Evolutionary conservation across 2,888 invertebrate species (phyloP).

Genomic region (Pogonocherus hispidulus): DNA sequence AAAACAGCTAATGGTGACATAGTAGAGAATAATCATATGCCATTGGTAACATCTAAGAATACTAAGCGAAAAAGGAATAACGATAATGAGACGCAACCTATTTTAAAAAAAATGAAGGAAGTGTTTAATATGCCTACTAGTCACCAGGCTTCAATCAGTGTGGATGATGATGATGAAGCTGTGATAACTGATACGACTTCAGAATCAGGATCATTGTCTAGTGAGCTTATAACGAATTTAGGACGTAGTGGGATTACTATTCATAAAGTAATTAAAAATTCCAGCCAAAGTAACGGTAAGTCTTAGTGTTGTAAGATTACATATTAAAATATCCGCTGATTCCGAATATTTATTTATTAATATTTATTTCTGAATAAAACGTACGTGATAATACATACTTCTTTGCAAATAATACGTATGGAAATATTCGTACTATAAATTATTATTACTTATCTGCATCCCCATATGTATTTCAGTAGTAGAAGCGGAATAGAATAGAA

Average conservation of each 20-base stretch:
- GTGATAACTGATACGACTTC: slow-evolving; percentile 22
- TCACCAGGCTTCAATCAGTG: background rate
- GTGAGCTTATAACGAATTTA: slow-evolving; percentile 22
- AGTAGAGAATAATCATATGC: background rate
- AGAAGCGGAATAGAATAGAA: no score
- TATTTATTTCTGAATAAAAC: no score
- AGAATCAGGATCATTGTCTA: slow-evolving; percentile 30
- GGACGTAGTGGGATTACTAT: slow-evolving; percentile 23
- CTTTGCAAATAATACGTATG: no score
- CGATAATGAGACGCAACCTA: background rate
- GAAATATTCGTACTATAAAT: no score
- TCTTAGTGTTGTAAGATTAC: no score
- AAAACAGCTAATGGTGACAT: background rate
- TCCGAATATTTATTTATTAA: no score
- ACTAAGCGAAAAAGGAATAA: background rate
- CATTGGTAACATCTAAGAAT: background rate
- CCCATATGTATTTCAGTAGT: no score
- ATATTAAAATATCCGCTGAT: no score
- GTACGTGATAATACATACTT: no score
- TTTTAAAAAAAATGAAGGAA: slow-evolving; percentile 2
- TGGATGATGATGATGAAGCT: slow-evolving; percentile 23
- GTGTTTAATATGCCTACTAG: background rate
- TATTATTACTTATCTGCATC: no score
- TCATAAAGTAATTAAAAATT: slow-evolving; percentile 16
- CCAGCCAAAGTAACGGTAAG: background rate